Conservation (phyloP, 2,113 vertebrate genomes). For the Trematomus loennbergii region DNA sequence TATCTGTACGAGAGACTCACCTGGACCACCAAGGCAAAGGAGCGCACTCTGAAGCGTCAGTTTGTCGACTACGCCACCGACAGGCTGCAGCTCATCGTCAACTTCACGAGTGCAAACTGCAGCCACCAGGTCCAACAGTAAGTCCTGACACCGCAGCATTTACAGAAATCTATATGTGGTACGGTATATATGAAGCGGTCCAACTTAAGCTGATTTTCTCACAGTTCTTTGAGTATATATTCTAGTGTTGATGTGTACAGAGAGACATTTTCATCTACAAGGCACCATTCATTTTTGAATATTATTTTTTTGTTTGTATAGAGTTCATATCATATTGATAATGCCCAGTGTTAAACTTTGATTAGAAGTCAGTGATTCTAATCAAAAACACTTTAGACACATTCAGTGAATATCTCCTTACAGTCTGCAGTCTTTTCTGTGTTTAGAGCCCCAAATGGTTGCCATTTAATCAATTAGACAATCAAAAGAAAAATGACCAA, state of each 20-base stretch:
- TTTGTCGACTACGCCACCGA: slow-evolving; percentile 96
- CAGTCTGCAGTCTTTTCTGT: too few relatives aligned
- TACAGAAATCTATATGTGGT: too few relatives aligned
- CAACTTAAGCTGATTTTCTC: not conserved
- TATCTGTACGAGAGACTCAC: slow-evolving; percentile 94
- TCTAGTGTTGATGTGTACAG: not conserved
- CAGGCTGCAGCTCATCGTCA: slow-evolving; percentile 95
- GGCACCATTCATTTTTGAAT: too few relatives aligned
- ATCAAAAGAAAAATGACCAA: too few relatives aligned
- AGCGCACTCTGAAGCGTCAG: slow-evolving; percentile 93
- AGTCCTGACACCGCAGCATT: slow-evolving; percentile 66
- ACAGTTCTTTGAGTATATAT: not conserved
- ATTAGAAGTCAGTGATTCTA: too few relatives aligned
- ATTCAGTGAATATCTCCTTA: too few relatives aligned
- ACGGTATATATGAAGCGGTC: not conserved
- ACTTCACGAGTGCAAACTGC: slow-evolving; percentile 94
- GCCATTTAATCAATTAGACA: too few relatives aligned
- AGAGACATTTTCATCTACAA: not conserved
- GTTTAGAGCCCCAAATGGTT: too few relatives aligned
- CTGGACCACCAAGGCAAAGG: slow-evolving; percentile 95
- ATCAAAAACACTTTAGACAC: too few relatives aligned
- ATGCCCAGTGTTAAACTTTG: too few relatives aligned
- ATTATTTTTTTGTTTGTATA: too few relatives aligned
- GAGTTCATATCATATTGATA: too few relatives aligned
- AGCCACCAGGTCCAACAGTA: slow-evolving; percentile 98